phyloP scores from a whole-genome alignment of 2,797 vertebrate species.

The Pitangus sulphuratus region DNA sequence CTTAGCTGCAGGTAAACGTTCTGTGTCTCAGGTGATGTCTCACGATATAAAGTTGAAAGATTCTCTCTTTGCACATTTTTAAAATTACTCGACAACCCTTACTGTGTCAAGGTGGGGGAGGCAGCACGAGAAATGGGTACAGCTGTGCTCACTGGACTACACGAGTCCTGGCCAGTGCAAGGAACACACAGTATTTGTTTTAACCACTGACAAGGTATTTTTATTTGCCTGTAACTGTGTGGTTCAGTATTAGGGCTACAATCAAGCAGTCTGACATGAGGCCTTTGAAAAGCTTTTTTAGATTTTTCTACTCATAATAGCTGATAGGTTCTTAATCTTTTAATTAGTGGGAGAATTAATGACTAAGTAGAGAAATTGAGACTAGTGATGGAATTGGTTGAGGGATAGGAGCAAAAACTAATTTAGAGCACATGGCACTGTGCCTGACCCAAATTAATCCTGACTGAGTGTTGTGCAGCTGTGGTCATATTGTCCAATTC shows the following conservation, averaged over 20 bases:
- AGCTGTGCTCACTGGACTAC: neutral
- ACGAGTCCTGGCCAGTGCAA: neutral
- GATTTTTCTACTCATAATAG: neutral
- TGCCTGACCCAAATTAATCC: neutral
- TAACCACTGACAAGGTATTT: neutral
- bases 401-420: neutral
- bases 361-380: neutral
- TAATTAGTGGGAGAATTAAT: neutral
- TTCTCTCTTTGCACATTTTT: neutral
- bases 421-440: neutral
- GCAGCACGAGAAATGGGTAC: neutral
- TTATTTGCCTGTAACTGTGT: neutral
- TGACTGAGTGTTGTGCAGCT: neutral
- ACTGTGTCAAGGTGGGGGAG: too few species aligned
- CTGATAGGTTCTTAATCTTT: neutral
- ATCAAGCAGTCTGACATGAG: neutral
- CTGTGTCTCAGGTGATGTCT: neutral
- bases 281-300: neutral
- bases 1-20: neutral
- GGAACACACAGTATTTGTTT: neutral
- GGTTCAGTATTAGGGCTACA: neutral
- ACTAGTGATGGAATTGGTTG: neutral
- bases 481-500: neutral
- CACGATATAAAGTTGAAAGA: neutral
- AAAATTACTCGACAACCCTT: neutral